Base-by-base conservation (phyloP, 2,888 invertebrate species). In the Bedellia somnulentella region DNA sequence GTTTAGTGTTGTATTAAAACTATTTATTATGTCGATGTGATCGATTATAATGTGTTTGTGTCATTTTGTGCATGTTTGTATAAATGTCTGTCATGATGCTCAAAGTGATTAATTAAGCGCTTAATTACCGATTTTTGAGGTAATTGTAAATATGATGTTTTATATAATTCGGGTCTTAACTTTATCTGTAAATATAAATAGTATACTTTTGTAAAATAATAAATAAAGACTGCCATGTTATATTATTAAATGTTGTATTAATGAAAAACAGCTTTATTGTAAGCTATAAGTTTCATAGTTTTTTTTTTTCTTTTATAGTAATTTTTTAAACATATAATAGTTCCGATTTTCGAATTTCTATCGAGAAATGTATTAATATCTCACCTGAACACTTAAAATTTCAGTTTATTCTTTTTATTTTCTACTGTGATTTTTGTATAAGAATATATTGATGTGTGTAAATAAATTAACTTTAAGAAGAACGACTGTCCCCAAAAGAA, bases 101-200 rank as follows among this genome's bases (percentile, higher is more conserved):
- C 73, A 68, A 68, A 73, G 61, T 73, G 73, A 63, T 66, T 49
- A n/a, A n/a, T 43, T 73, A 73, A 70, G 67, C 62, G 70, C 68
- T 70, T 68, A 71, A 62, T 63, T 73, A 71, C 73, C 73, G 68
- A 71, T 73, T 73, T 52, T n/a, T 71, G 54, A 68, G 73, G 73
- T 73, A 75, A 58, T 49, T 73, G 71, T 73, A 73, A 45, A 75
- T 73, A 70, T 47, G 40, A n/a, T 56, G 49, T 57, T 29, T 16
- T 29, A 24, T 24, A 24, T 11, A 24, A 56, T 56, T 68, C 63
- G 63, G 67, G 64, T 61, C 58, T 51, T 66, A 68, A 56, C 52
- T 57, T 57, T 59, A 60, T 47, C 27, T 75, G 73, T 75, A 70
- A 43, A 71, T 70, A 70, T 57, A 57, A 47, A 36, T 36, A 62